phyloP scores from a whole-genome alignment of 2,797 vertebrate genomes.

The Micropoecilia bifurca region DNA sequence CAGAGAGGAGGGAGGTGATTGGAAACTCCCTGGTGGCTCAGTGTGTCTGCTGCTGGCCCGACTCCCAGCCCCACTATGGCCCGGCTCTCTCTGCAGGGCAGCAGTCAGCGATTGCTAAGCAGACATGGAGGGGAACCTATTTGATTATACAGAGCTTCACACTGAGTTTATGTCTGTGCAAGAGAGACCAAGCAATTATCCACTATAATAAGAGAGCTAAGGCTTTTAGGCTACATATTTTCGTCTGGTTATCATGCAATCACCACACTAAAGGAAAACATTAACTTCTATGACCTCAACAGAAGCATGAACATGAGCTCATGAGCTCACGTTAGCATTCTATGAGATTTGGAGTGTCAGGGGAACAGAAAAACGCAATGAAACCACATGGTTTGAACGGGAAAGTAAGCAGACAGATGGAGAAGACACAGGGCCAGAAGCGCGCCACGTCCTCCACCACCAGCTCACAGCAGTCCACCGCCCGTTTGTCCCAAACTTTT shows the following conservation, averaged over 20 bases:
- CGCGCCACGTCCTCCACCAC: slow-evolving; percentile 59
- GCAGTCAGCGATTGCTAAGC: slow-evolving; percentile 28
- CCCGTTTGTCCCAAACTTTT: slow-evolving; percentile 38
- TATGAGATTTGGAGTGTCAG: background rate
- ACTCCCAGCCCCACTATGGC: slow-evolving; percentile 65
- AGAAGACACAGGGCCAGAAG: slow-evolving; percentile 55
- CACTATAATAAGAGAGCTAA: background rate
- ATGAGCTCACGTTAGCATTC: slow-evolving; percentile 1
- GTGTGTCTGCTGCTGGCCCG: slow-evolving; percentile 64
- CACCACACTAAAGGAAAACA: background rate
- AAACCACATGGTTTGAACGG: slow-evolving; percentile 22
- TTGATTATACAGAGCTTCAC: slow-evolving; percentile 13
- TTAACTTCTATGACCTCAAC: background rate
- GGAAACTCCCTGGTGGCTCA: slow-evolving; percentile 73
- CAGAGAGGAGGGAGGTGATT: slow-evolving; percentile 54
- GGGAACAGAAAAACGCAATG: slow-evolving; percentile 1
- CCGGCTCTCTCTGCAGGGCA: slow-evolving; percentile 39
- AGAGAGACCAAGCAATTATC: background rate
- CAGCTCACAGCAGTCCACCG: slow-evolving; percentile 39
- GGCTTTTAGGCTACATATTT: background rate
- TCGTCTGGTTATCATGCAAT: background rate
- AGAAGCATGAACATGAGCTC: background rate
- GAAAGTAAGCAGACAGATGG: slow-evolving; percentile 66
- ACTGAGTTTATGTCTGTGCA: background rate
- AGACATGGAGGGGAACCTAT: slow-evolving; percentile 1